A percentile compares a stretch with the other conserved stretches of the same genome.
Evolutionary conservation across 2,797 vertebrate species (phyloP).

Genomic region (Cheirogaleus major): DNA sequence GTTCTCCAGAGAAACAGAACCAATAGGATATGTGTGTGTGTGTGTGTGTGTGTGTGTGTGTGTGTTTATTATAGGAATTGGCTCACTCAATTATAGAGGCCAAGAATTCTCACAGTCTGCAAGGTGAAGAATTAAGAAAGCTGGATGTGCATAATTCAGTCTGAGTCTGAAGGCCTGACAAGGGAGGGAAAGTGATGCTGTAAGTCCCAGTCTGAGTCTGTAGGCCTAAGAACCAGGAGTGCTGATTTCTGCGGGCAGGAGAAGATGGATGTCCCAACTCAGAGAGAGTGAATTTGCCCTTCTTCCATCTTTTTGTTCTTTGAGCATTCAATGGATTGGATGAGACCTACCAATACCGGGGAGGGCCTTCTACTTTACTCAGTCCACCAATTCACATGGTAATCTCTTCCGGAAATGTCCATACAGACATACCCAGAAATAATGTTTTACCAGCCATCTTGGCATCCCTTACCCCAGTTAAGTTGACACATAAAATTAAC

Average conservation of each 20-base stretch:
- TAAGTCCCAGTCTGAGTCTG: background rate
- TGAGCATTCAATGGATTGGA: background rate
- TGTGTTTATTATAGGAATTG: background rate
- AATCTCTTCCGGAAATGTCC: background rate
- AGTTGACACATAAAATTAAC: background rate
- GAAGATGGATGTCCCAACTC: background rate
- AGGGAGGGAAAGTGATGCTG: background rate
- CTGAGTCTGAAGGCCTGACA: background rate
- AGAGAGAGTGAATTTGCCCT: background rate
- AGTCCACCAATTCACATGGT: background rate
- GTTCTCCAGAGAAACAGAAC: background rate
- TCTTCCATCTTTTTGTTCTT: background rate
- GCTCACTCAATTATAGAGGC: background rate
- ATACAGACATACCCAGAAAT: background rate
- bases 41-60: background rate
- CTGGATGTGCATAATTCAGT: background rate
- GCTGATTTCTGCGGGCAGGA: too few relatives aligned
- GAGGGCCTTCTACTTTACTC: background rate
- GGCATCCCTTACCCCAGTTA: background rate
- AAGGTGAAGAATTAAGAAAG: background rate
- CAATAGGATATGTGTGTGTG: background rate
- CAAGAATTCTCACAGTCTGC: background rate
- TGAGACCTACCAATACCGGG: background rate
- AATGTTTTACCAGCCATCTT: background rate
- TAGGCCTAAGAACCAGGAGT: background rate